Base-by-base conservation (phyloP, 1,140 invertebrate species). In the Druon quercuslanigerum region DNA sequence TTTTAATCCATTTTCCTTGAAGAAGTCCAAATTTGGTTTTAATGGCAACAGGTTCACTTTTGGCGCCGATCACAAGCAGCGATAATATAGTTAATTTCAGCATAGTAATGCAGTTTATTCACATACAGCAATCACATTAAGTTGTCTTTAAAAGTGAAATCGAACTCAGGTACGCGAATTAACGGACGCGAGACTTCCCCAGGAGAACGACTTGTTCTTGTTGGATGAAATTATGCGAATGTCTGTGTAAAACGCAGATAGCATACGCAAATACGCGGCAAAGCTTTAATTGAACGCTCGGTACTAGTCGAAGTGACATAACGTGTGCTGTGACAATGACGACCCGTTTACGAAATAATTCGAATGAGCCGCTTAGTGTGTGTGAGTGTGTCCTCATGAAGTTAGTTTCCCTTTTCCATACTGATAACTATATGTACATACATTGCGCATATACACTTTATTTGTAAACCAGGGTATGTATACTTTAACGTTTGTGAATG, bases 21-120 rank as follows among this genome's bases (percentile, higher is more conserved):
- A 91, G 7, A 0, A 7, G 9, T 0, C 90, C 90, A 51, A 87
- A 90, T 51, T 75, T 78, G 1, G 87, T 89, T 1, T 71, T 8
- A 11, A 86, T 77, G 14, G 46, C 25, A 7, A 52, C 17, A 9
- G 71, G 71, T 8, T 74, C 33, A 5, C 50, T 75, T 12, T 73
- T 16, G 7, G 16, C 71, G 14, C n/a, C 50, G 14, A 72, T 51
- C 7, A 50, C 33, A 19, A 50, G 25, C 50, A 19, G 2, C 25
- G 51, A 17, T 60, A 66, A 2, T 16, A 50, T 7, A n/a, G 77
- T 50, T 2, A 73, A 8, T 17, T 13, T 52, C 6, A 52, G 9
- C 40, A 46, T 46, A 46, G 1, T 46, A 46, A 46, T 46, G 40
- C 40, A 46, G 40, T 46, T n/a, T n/a, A 46, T 71, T 71, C 11